Percentiles rank a stretch among this genome's conserved stretches.
Conservation (phyloP, 1,140 invertebrate genomes). For the Zaprionus kolodkinae region DNA sequence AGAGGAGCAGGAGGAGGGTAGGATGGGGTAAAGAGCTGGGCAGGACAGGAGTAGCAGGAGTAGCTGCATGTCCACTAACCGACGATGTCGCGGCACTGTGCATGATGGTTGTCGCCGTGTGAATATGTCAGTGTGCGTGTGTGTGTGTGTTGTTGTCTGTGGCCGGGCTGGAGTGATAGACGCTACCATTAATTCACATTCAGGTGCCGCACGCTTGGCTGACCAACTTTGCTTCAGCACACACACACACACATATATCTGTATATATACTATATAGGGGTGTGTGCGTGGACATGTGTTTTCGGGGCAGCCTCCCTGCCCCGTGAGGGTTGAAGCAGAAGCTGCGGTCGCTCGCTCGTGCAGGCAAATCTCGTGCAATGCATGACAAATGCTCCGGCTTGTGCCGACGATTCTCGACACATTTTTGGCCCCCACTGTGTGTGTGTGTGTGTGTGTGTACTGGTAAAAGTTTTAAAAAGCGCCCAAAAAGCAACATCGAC, state of each 20-base stretch:
- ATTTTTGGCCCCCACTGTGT: slow-evolving; percentile 15
- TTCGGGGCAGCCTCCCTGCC: slow-evolving; percentile 41
- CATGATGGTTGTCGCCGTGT: slow-evolving; percentile 50
- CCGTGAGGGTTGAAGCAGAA: slow-evolving; percentile 35
- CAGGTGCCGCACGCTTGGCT: slow-evolving; percentile 75
- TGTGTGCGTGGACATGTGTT: slow-evolving; percentile 65
- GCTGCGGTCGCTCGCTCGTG: slow-evolving; percentile 70
- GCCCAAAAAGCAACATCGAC: slow-evolving; percentile 46
- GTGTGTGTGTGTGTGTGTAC: background rate
- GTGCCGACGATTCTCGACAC: slow-evolving; percentile 31
- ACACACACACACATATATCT: background rate
- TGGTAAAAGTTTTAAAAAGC: slow-evolving; percentile 27
- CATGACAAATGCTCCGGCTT: slow-evolving; percentile 67
- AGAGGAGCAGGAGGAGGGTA: background rate
- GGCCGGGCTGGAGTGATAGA: slow-evolving; percentile 73
- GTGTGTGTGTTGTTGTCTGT: slow-evolving; percentile 62
- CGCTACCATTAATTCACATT: slow-evolving; percentile 81
- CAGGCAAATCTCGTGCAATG: slow-evolving; percentile 72
- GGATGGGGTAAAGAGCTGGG: background rate
- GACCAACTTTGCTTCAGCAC: slow-evolving; percentile 43
- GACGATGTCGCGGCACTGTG: slow-evolving; percentile 32
- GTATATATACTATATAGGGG: background rate
- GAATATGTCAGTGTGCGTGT: slow-evolving; percentile 35
- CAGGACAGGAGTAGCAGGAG: background rate
- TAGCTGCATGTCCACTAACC: slow-evolving; percentile 22